Percentiles rank a stretch among this genome's conserved stretches.
phyloP scores from a whole-genome alignment of 2,888 invertebrate genomes.

The Cotesia congregata region DNA sequence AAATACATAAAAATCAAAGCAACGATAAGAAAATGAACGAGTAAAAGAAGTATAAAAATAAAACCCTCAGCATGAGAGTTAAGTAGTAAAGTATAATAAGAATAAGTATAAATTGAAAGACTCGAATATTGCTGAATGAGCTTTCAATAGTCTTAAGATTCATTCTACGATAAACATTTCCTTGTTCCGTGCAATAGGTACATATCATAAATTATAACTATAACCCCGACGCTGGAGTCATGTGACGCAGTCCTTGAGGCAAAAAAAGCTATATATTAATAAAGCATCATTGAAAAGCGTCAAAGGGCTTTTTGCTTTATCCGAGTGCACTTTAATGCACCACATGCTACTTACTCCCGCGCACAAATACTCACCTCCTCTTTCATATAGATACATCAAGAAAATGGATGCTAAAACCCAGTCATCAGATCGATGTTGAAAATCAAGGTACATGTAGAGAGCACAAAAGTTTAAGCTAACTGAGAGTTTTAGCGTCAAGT shows the following conservation, averaged over 20 bases:
- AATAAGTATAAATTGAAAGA: neutral
- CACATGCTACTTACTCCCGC: constrained; percentile 8
- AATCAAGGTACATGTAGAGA: neutral
- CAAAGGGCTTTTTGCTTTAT: constrained; percentile 22
- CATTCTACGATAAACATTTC: neutral
- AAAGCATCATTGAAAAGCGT: constrained; percentile 38
- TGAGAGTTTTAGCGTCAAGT: constrained; percentile 14
- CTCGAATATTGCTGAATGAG: neutral
- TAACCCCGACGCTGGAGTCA: neutral
- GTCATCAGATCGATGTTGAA: constrained; percentile 6
- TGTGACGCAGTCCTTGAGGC: constrained; percentile 32
- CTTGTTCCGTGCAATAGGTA: neutral
- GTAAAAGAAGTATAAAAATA: neutral
- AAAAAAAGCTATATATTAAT: constrained; percentile 39
- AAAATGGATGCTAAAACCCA: neutral
- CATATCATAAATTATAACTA: neutral
- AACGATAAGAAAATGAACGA: neutral
- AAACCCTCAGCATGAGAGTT: neutral
- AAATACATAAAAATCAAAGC: too few relatives aligned
- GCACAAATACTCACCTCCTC: neutral
- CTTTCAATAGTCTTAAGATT: constrained; percentile 7
- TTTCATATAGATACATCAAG: constrained; percentile 3
- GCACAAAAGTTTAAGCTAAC: constrained; percentile 2
- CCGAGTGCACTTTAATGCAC: constrained; percentile 28
- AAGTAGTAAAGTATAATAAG: too few relatives aligned